These are phyloP conservation scores for Puma concolor DNA, from an alignment of 2,113 vertebrate species.

Conservation along the genomic window DNA sequence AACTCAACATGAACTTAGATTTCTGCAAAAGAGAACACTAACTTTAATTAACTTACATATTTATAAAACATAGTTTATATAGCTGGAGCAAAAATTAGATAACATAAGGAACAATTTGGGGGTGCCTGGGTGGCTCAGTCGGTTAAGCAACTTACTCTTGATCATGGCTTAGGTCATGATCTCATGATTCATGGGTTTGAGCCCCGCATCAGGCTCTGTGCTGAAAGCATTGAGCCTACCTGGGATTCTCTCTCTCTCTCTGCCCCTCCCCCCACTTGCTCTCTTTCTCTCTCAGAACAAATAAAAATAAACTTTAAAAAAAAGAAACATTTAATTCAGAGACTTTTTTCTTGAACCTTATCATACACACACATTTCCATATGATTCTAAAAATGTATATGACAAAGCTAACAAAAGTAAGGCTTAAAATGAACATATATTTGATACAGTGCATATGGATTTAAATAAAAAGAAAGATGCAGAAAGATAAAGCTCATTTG, in stretches of 20 bases:
- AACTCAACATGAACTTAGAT: conserved; percentile 25
- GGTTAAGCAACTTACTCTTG: no score
- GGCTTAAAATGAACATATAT: conserved; percentile 3
- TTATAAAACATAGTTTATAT: conserved; percentile 21
- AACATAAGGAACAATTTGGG: background rate
- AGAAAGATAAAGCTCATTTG: background rate
- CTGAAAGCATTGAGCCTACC: no score
- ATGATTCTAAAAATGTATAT: conserved; percentile 30
- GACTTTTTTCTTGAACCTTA: background rate
- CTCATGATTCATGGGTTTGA: no score
- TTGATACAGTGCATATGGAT: background rate
- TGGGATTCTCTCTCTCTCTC: no score
- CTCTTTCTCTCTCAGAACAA: no score
- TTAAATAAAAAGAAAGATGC: conserved; percentile 46
- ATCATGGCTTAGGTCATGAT: no score
- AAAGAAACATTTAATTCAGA: background rate
- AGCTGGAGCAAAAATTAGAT: background rate
- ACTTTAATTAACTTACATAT: conserved; percentile 42
- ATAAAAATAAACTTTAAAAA: no score
- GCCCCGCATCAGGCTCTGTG: no score
- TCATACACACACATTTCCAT: background rate
- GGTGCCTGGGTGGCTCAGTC: no score
- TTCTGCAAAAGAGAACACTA: conserved; percentile 13
- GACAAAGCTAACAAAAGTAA: conserved; percentile 39
- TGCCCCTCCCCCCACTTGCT: no score